Evolutionary conservation across 1,140 invertebrate genomes (phyloP).

Genomic region (Drosophila pseudoananassae): DNA sequence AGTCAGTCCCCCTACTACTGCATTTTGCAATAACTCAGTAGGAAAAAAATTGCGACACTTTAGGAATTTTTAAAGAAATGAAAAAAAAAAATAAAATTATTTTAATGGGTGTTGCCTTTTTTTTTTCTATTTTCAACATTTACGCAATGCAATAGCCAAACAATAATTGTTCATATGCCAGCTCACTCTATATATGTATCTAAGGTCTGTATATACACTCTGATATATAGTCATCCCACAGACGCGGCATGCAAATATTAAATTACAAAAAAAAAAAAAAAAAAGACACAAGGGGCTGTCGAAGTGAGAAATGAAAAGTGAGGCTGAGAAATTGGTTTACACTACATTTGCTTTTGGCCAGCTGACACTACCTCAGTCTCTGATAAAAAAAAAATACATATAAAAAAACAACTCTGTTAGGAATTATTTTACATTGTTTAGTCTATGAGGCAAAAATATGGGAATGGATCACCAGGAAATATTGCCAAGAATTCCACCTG

Average conservation of each 20-base stretch:
- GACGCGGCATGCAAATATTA: slow-evolving; percentile 64
- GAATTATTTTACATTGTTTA: too few species aligned
- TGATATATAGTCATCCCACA: slow-evolving; percentile 15
- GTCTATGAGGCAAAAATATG: too few species aligned
- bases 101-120: too few species aligned
- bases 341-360: not conserved
- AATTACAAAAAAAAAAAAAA: slow-evolving; percentile 56
- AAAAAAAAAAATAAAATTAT: too few species aligned
- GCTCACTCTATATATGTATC: slow-evolving; percentile 9
- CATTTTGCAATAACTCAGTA: slow-evolving; percentile 74
- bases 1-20: slow-evolving; percentile 26
- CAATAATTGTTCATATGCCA: slow-evolving; percentile 58
- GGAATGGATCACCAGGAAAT: not conserved
- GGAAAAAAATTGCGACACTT: slow-evolving; percentile 71
- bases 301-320: slow-evolving; percentile 20
- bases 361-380: too few species aligned
- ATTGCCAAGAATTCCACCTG: not conserved
- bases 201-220: not conserved
- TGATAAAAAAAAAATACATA: too few species aligned
- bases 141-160: slow-evolving; percentile 76
- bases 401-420: too few species aligned
- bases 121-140: slow-evolving; percentile 78
- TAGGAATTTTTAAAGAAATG: slow-evolving; percentile 19
- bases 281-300: slow-evolving; percentile 1
- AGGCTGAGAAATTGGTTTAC: slow-evolving; percentile 38